Conservation (phyloP, 2,797 vertebrate species). For the Sebastiscus albofasciatus region DNA sequence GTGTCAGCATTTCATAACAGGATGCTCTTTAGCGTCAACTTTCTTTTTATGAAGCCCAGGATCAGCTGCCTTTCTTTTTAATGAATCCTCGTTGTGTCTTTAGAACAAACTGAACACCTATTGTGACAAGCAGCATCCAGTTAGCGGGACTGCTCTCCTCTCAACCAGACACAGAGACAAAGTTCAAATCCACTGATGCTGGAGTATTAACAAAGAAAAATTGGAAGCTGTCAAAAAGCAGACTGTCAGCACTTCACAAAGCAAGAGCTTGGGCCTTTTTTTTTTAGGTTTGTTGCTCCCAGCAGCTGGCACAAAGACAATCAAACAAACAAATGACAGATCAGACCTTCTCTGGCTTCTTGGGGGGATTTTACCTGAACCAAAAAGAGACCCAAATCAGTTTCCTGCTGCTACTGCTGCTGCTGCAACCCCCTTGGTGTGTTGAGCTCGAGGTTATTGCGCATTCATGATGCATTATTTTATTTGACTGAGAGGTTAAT, state of each 20-base stretch:
- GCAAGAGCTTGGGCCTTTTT: neutral
- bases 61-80: conserved; percentile 12
- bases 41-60: neutral
- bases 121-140: conserved; percentile 4
- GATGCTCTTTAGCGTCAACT: conserved; percentile 19
- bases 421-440: neutral
- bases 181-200: conserved; percentile 39
- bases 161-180: conserved; percentile 2
- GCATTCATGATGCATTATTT: conserved; percentile 57
- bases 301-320: conserved; percentile 44
- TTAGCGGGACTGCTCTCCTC: neutral
- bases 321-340: conserved; percentile 52
- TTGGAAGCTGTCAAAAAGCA: conserved; percentile 37
- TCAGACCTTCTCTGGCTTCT: conserved; percentile 22
- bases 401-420: conserved; percentile 25
- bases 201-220: conserved; percentile 44
- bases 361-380: conserved; percentile 31
- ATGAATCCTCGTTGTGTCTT: conserved; percentile 4
- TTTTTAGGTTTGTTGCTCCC: neutral
- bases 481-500: conserved; percentile 67
- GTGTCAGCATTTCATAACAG: conserved; percentile 46
- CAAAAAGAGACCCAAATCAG: neutral
- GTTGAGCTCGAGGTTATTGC: conserved; percentile 34
- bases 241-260: conserved; percentile 39
- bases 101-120: neutral